A percentile compares a stretch with the other conserved stretches of the same genome.
Evolutionary conservation across 2,888 invertebrate species (phyloP).

Genomic region (Epistrophe grossulariae): DNA sequence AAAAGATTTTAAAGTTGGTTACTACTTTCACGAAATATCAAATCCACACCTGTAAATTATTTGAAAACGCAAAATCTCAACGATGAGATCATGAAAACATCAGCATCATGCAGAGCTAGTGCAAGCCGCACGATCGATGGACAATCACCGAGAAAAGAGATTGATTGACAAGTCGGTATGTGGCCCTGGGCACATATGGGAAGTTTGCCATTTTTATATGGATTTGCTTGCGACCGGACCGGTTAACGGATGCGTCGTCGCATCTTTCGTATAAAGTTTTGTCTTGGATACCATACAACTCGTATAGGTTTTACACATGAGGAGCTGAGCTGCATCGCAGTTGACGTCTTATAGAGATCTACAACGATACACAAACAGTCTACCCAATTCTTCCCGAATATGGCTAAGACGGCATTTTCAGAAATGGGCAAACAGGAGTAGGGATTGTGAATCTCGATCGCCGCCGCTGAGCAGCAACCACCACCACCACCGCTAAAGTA

Average conservation of each 20-base stretch:
- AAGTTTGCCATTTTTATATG: conserved; percentile 75
- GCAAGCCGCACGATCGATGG: conserved; percentile 68
- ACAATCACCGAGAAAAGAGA: conserved; percentile 72
- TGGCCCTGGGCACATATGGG: conserved; percentile 75
- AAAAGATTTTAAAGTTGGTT: too few species aligned
- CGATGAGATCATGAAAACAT: conserved; percentile 55
- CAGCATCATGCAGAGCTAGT: conserved; percentile 34
- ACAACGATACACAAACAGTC: conserved; percentile 30
- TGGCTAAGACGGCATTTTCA: conserved; percentile 70
- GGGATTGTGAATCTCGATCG: conserved; percentile 65
- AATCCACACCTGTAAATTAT: conserved; percentile 1
- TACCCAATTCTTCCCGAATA: conserved; percentile 74
- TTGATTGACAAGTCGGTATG: conserved; percentile 76
- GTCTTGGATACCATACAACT: background rate
- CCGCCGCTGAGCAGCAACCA: background rate
- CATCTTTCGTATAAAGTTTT: conserved; percentile 4
- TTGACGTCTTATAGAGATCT: conserved; percentile 46
- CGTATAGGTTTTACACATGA: background rate
- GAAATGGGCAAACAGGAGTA: conserved; percentile 75
- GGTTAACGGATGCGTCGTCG: conserved; percentile 73
- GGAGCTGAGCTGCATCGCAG: background rate
- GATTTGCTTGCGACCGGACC: conserved; percentile 68
- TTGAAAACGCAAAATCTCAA: conserved; percentile 57
- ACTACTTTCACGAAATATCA: too few species aligned
- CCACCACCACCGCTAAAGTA: background rate